A percentile compares a stretch with the other conserved stretches of the same genome.
Evolutionary conservation across 23 tunicate genomes (phyloP).

Genomic region (Aplidium turbinatum): DNA sequence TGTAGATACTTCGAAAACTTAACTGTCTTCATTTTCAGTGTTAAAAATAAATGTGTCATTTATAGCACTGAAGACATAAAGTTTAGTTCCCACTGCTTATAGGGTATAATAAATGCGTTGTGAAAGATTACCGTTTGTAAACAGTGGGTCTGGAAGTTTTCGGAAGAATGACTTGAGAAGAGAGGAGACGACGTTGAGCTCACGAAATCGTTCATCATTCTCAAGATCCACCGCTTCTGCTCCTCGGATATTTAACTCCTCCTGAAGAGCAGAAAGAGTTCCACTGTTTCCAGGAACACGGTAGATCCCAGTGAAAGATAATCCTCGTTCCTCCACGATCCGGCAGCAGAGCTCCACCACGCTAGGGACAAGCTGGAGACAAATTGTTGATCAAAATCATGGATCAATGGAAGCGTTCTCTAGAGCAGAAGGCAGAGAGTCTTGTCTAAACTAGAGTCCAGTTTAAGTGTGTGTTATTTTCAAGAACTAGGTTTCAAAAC

Average conservation of each 20-base stretch:
- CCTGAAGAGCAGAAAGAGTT: conserved; percentile 77
- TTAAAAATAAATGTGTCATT: no score
- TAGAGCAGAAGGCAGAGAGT: no score
- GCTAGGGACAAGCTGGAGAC: conserved; percentile 72
- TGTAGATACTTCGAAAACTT: no score
- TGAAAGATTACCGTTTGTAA: conserved; percentile 92
- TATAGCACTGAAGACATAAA: no score
- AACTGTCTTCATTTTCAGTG: no score
- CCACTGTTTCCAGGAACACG: conserved; percentile 97
- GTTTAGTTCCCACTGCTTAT: no score
- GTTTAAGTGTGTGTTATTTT: no score
- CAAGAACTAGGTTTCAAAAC: no score
- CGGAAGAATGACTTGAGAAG: conserved; percentile 84
- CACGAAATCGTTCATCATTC: conserved; percentile 64
- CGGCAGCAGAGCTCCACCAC: conserved; percentile 91
- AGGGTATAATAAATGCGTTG: neutral
- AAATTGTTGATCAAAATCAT: no score
- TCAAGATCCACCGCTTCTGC: conserved; percentile 56
- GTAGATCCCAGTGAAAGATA: conserved; percentile 77
- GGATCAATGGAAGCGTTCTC: no score
- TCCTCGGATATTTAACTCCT: conserved; percentile 74
- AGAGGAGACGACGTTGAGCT: conserved; percentile 88
- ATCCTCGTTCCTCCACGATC: conserved; percentile 78
- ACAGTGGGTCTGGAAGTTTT: conserved; percentile 87
- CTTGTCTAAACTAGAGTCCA: no score